phyloP scores from a whole-genome alignment of 2,797 vertebrate genomes.

The Sus cebifrons region DNA sequence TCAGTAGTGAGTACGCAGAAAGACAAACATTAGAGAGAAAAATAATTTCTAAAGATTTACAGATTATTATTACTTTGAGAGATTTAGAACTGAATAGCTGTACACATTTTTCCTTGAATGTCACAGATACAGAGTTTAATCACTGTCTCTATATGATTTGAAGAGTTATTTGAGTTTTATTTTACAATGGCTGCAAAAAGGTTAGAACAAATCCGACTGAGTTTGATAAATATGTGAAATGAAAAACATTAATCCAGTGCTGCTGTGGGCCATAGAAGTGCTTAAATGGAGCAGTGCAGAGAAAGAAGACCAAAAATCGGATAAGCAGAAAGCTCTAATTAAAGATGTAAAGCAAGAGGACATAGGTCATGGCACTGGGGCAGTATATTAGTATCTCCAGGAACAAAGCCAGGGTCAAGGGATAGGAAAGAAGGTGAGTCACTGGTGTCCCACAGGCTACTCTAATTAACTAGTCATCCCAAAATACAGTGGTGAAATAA shows the following conservation, averaged over 20 bases:
- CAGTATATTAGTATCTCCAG: background rate
- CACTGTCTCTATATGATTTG: background rate
- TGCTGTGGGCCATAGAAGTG: background rate
- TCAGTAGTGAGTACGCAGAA: background rate
- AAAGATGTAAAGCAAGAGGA: background rate
- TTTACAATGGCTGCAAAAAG: background rate
- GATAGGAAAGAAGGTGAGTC: background rate
- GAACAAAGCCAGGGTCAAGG: background rate
- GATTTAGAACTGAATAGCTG: background rate
- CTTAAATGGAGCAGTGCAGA: background rate
- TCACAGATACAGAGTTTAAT: background rate
- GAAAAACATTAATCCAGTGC: background rate
- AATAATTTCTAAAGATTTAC: background rate
- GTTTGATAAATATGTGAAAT: slow-evolving; percentile 56
- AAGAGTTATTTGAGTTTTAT: background rate
- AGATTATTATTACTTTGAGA: background rate
- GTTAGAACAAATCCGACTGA: background rate
- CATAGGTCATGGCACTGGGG: background rate
- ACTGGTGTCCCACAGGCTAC: background rate
- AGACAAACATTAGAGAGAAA: background rate
- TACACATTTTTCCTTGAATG: background rate
- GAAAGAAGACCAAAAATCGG: background rate
- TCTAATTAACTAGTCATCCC: background rate
- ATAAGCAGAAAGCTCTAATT: background rate
- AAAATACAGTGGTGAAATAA: background rate